phyloP scores from a whole-genome alignment of 2,888 invertebrate species.

The Cheiracanthium punctorium region DNA sequence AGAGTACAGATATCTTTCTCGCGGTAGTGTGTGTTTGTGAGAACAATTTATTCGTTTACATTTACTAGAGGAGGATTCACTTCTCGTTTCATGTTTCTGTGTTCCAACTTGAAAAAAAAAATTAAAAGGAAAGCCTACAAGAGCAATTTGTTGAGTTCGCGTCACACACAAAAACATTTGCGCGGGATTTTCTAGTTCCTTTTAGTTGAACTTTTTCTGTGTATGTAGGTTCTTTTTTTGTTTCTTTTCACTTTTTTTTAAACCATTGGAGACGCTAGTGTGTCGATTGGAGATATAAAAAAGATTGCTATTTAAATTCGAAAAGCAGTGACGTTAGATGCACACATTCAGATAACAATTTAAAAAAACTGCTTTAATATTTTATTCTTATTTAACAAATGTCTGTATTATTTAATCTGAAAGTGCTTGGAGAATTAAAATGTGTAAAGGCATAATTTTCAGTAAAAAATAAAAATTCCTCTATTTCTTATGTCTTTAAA shows the following conservation, averaged over 20 bases:
- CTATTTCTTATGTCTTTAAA: no score
- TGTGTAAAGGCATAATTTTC: no score
- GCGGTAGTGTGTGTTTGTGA: neutral
- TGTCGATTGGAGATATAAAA: neutral
- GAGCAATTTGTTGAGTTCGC: neutral
- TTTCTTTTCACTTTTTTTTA: slow-evolving; percentile 3
- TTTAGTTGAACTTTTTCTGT: neutral
- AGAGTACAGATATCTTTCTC: slow-evolving; percentile 24
- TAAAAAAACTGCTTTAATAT: no score
- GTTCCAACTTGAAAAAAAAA: neutral
- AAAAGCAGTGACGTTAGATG: neutral
- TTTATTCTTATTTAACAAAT: no score
- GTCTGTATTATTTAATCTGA: no score
- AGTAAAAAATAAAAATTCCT: no score
- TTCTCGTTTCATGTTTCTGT: neutral
- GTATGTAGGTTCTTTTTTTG: neutral
- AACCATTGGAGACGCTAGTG: neutral
- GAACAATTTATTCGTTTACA: neutral
- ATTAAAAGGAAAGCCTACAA: neutral
- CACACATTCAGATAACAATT: no score
- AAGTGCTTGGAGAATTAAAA: no score
- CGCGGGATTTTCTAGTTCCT: slow-evolving; percentile 14
- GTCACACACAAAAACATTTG: neutral
- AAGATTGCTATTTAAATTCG: neutral
- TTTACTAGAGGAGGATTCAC: neutral